Evolutionary conservation across 2,113 vertebrate species (phyloP).

Genomic region (Fregetta grallaria): DNA sequence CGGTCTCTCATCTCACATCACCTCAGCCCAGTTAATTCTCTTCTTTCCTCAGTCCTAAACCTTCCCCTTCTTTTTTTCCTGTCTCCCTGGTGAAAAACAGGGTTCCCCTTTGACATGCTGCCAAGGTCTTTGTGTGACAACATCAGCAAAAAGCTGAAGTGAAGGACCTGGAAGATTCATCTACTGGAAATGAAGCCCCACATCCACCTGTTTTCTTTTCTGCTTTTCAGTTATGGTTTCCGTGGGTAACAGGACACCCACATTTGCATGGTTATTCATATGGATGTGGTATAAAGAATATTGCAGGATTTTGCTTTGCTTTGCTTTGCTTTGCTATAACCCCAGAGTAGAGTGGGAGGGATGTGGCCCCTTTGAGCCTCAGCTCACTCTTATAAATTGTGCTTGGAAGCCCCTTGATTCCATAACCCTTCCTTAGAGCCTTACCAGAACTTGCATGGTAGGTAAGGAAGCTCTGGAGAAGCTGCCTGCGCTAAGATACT

Average conservation of each 20-base stretch:
- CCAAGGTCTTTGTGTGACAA: neutral
- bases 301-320: neutral
- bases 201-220: neutral
- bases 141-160: neutral
- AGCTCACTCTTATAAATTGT: neutral
- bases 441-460: rapidly evolving
- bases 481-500: neutral
- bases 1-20: neutral
- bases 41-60: neutral
- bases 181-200: neutral
- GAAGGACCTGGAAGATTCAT: neutral
- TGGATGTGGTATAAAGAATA: neutral
- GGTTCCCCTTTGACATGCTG: neutral
- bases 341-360: neutral
- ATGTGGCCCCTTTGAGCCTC: neutral
- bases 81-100: neutral
- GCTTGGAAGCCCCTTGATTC: neutral
- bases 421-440: neutral
- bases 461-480: neutral
- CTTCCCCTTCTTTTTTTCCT: neutral
- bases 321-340: neutral
- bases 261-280: neutral
- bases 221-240: neutral
- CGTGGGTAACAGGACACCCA: neutral
- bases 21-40: neutral